Percentiles rank a stretch among this genome's conserved stretches.
These are phyloP conservation scores for Linnaemya tessellans DNA, from an alignment of 2,888 invertebrate genomes.

Conservation along the genomic window DNA sequence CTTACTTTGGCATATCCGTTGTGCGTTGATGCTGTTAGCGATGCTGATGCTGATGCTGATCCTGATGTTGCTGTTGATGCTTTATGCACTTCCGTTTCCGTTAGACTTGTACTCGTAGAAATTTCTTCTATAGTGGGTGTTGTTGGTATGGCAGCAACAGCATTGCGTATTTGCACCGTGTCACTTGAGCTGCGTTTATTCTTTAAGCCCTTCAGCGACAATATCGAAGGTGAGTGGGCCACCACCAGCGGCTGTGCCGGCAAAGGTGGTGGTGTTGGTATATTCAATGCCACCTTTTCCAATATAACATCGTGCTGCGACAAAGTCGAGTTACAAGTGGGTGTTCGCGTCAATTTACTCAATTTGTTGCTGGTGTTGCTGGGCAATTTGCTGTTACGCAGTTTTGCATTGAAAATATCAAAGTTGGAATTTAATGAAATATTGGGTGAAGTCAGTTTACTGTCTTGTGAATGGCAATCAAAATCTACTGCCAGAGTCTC, in stretches of 20 bases:
- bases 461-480: constrained; percentile 24
- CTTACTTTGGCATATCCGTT: constrained; percentile 73
- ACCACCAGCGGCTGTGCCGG: constrained; percentile 75
- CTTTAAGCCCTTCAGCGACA: constrained; percentile 55
- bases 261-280: constrained; percentile 79
- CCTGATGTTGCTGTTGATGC: constrained; percentile 46
- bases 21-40: constrained; percentile 49
- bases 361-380: constrained; percentile 67
- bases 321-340: constrained; percentile 45
- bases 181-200: constrained; percentile 47
- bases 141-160: constrained; percentile 26
- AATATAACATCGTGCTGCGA: constrained; percentile 42
- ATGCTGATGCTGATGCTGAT: constrained; percentile 30
- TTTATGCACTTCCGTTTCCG: constrained; percentile 69
- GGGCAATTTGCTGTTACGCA: constrained; percentile 48
- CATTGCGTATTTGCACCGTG: neutral
- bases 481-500: constrained; percentile 28
- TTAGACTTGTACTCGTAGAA: constrained; percentile 45
- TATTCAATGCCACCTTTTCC: constrained; percentile 73
- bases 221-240: constrained; percentile 70
- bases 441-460: constrained; percentile 31
- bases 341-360: constrained; percentile 52
- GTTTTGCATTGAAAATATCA: constrained; percentile 50
- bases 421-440: constrained; percentile 51
- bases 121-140: constrained; percentile 59